Evolutionary conservation across 2,888 invertebrate species (phyloP).

Genomic region (Cynaeus angustus): DNA sequence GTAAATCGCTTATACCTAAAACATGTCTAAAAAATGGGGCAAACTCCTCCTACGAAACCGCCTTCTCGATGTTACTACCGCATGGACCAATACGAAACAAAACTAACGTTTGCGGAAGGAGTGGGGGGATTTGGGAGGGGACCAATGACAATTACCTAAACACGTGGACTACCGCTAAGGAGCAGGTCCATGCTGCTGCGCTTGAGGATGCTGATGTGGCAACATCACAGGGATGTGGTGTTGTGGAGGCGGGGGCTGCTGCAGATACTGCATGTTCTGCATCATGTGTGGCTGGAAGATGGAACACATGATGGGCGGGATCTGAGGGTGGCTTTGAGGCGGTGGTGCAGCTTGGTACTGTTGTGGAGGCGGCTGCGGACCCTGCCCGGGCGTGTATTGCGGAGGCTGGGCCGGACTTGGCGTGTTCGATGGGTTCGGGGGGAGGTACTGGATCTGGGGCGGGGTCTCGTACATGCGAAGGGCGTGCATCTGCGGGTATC

Average conservation of each 20-base stretch:
- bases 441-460: conserved; percentile 70
- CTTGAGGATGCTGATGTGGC: conserved; percentile 70
- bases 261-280: conserved; percentile 72
- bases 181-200: conserved; percentile 66
- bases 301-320: conserved; percentile 75
- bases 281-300: conserved; percentile 74
- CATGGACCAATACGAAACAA: conserved; percentile 14
- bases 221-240: conserved; percentile 58
- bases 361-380: conserved; percentile 70
- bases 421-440: conserved; percentile 74
- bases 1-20: conserved; percentile 20
- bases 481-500: conserved; percentile 72
- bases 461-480: conserved; percentile 82
- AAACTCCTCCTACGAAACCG: not conserved
- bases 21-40: conserved; percentile 15
- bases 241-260: conserved; percentile 72
- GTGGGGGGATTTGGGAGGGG: conserved; percentile 18
- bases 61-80: conserved; percentile 21
- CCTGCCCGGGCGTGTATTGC: conserved; percentile 61
- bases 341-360: conserved; percentile 74
- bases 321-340: conserved; percentile 74
- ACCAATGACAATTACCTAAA: conserved; percentile 46
- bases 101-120: conserved; percentile 20
- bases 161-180: conserved; percentile 63
- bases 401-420: conserved; percentile 69